Percentiles rank a stretch among this genome's conserved stretches.
phyloP scores from a whole-genome alignment of 2,797 vertebrate genomes.

The Syndactyla subalaris region DNA sequence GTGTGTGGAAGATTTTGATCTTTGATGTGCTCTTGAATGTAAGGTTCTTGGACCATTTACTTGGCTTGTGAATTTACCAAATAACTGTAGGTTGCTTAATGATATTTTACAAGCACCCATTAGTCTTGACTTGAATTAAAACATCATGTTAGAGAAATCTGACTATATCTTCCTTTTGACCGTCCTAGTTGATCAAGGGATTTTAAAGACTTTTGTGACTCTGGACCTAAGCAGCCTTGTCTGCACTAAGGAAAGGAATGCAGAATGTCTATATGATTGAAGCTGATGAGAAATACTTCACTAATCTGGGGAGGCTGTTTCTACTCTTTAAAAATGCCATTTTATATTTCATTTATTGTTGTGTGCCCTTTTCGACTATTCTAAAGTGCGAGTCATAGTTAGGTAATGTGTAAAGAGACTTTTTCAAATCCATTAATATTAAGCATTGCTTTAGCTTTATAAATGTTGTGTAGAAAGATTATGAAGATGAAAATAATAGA shows the following conservation, averaged over 20 bases:
- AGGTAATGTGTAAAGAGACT: background rate
- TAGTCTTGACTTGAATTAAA: background rate
- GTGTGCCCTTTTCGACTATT: background rate
- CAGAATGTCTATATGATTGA: background rate
- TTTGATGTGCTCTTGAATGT: background rate
- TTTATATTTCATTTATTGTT: background rate
- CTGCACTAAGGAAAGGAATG: slow-evolving; percentile 11
- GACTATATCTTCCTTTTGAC: background rate
- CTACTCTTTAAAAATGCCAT: background rate
- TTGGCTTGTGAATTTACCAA: background rate
- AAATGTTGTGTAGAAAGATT: background rate
- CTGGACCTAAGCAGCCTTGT: background rate
- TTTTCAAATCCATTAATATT: background rate
- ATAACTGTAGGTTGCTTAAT: background rate
- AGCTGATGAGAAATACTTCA: background rate
- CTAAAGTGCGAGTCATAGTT: background rate
- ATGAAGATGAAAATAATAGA: background rate
- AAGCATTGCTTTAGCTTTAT: background rate
- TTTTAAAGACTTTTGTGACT: slow-evolving; percentile 6
- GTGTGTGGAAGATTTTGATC: background rate
- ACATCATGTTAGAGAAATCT: background rate
- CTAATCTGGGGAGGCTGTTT: background rate
- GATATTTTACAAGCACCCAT: background rate
- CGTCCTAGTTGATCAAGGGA: background rate
- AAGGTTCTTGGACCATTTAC: background rate